Evolutionary conservation across 2,888 invertebrate species (phyloP).

Genomic region (Diachrysia chrysitis): DNA sequence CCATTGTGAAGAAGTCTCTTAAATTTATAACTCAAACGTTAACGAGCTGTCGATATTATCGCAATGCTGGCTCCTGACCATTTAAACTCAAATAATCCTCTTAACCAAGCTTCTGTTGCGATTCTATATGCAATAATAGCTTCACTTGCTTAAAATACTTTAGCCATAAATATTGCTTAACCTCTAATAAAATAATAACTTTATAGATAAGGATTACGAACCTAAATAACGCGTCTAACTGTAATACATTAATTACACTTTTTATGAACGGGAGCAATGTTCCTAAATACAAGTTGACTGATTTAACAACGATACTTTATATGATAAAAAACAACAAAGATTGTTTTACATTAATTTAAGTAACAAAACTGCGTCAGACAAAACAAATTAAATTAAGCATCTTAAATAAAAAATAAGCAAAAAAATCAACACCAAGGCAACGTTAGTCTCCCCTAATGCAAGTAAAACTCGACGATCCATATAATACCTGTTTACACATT

Average conservation of each 20-base stretch:
- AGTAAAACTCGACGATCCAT: constrained; percentile 74
- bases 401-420: constrained; percentile 53
- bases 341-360: background rate
- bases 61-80: constrained; percentile 66
- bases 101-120: constrained; percentile 44
- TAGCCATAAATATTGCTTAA: constrained; percentile 1
- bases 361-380: constrained; percentile 26
- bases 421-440: constrained; percentile 57
- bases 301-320: background rate
- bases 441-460: constrained; percentile 72
- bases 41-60: constrained; percentile 83
- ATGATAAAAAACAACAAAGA: background rate
- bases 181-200: background rate
- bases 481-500: constrained; percentile 85
- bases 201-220: background rate
- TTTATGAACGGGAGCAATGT: background rate
- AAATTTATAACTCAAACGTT: constrained; percentile 83
- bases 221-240: background rate
- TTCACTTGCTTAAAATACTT: background rate
- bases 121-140: constrained; percentile 34
- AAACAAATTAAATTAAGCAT: constrained; percentile 45
- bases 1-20: constrained; percentile 76
- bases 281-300: background rate
- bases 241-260: background rate
- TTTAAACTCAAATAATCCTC: constrained; percentile 68